Conservation (phyloP, 2,113 vertebrate species). For the Actenoides hombroni region DNA sequence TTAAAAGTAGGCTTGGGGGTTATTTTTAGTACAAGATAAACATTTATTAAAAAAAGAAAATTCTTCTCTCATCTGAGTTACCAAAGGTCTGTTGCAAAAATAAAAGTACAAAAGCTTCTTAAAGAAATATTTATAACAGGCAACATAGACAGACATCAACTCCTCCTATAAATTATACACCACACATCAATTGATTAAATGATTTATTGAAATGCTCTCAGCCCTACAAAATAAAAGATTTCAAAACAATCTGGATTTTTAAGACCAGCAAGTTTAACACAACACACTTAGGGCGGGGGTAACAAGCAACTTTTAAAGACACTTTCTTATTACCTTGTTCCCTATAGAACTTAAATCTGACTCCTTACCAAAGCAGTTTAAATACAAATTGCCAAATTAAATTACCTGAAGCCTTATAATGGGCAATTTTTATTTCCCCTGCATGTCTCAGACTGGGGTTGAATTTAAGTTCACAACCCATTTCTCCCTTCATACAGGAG, state of each 20-base stretch:
- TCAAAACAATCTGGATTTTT: not conserved
- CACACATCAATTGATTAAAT: not conserved
- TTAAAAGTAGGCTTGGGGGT: not conserved
- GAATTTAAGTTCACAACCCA: not conserved
- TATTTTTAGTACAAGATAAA: not conserved
- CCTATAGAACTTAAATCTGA: not conserved
- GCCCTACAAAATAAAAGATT: not conserved
- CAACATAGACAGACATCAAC: not conserved
- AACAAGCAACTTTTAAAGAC: not conserved
- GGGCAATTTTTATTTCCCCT: not conserved
- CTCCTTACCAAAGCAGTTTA: not conserved
- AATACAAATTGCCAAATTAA: not conserved
- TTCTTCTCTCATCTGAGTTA: not conserved
- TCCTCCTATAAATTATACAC: not conserved
- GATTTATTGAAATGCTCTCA: not conserved
- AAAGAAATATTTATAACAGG: not conserved
- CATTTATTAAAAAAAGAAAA: not conserved
- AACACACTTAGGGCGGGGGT: not conserved
- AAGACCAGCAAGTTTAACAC: not conserved
- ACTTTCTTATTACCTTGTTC: not conserved
- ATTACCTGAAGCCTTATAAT: not conserved
- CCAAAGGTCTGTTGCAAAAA: not conserved
- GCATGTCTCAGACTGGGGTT: not conserved
- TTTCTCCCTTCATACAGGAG: not conserved
- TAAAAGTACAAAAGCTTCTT: not conserved